These are phyloP conservation scores for Lemur catta DNA, from an alignment of 2,797 vertebrate species.

Conservation along the genomic window DNA sequence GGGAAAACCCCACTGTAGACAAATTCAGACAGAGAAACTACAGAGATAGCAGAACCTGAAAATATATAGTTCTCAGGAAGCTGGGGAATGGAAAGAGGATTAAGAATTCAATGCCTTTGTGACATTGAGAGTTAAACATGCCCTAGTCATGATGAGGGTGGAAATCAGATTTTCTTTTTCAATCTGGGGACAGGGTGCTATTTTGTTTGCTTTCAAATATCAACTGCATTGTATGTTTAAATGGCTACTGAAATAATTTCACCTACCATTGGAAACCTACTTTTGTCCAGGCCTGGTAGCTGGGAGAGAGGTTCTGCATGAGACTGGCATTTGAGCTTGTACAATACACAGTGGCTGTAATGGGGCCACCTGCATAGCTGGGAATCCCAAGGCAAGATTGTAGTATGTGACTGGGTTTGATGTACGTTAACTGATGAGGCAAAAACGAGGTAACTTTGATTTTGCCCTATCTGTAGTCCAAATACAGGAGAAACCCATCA, in stretches of 20 bases:
- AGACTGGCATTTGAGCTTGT: not conserved
- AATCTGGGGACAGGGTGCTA: not conserved
- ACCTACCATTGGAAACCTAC: not conserved
- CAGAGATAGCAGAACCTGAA: not conserved
- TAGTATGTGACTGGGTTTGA: not conserved
- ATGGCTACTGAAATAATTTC: not conserved
- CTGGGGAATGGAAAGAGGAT: not conserved
- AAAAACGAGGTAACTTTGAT: not conserved
- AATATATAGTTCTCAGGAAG: not conserved
- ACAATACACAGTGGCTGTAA: not conserved
- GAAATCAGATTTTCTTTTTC: not conserved
- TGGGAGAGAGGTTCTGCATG: not conserved
- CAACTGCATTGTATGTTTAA: not conserved
- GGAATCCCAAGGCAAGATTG: not conserved
- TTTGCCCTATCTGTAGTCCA: not conserved
- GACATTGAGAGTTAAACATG: not conserved
- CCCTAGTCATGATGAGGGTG: not conserved
- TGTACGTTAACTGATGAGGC: not conserved
- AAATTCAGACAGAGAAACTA: not conserved
- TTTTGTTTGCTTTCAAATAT: not conserved
- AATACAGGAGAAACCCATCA: not conserved
- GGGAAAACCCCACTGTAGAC: not conserved
- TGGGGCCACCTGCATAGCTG: not conserved
- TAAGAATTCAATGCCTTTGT: not conserved
- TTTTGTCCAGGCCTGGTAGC: not conserved